Evolutionary conservation across 2,797 vertebrate species (phyloP), one percentile per base, ranked within the genome.

Genomic region (Denticeps clupeoides): DNA sequence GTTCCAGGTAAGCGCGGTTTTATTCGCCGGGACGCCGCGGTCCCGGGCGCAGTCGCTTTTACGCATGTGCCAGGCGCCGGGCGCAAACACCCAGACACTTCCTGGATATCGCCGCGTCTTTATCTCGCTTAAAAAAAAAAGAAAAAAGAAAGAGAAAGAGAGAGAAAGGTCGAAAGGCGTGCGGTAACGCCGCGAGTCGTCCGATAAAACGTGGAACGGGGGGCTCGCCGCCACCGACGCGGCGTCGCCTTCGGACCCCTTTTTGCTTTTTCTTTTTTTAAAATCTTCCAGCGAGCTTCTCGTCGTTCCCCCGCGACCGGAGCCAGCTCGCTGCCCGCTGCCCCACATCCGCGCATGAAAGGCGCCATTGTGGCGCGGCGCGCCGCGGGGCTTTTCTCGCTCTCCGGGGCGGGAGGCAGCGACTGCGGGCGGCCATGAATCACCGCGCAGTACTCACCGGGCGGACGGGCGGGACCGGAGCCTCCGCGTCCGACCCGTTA

Each of bases 61-160:
- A 96, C 92, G 91, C 92, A 92, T 91, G 90, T 91, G 91, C 89
- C 86, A 86, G 83, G 72, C 80, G 84, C 81, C 78, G 68, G 81
- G 80, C 82, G 77, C 84, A 70, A 67, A 71, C 51, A 73, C 78
- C 79, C 77, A 80, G 76, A 73, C 80, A 79, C 79, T 84, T 85
- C 80, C 79, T 82, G 73, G 60, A 65, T 71, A 67, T 75, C 74
- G 71, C 74, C 63, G 47, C 47, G 50, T 38, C 38, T 47, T 29
- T 55, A n/a, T n/a, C n/a, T n/a, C n/a, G n/a, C n/a, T n/a, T n/a
- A n/a, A n/a, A n/a, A n/a, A n/a, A n/a, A n/a, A n/a, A n/a, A n/a
- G n/a, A n/a, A n/a, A n/a, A n/a, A n/a, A n/a, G n/a, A n/a, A n/a
- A n/a, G n/a, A n/a, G n/a, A n/a, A n/a, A n/a, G n/a, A n/a, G n/a